Percentiles rank a stretch among this genome's conserved stretches.
phyloP scores from a whole-genome alignment of 2,888 invertebrate genomes.

The Drosophila setosimentum region DNA sequence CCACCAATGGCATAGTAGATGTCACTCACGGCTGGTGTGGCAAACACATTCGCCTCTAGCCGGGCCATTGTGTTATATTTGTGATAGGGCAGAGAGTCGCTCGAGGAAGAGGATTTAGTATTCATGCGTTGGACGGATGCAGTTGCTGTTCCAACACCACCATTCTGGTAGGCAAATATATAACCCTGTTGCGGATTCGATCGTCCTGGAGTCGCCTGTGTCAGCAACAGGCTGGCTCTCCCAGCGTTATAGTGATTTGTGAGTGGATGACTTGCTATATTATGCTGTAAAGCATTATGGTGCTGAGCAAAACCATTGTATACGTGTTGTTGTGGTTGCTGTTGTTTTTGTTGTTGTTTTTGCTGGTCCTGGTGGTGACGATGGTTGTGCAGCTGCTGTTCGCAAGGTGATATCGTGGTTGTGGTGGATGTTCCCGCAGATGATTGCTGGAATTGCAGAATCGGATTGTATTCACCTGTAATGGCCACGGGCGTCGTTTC shows the following conservation, averaged over 20 bases:
- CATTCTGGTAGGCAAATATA: constrained; percentile 65
- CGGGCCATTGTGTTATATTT: constrained; percentile 83
- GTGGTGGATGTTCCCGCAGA: constrained; percentile 61
- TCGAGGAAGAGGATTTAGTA: constrained; percentile 85
- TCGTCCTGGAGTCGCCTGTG: constrained; percentile 55
- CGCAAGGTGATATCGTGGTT: constrained; percentile 62
- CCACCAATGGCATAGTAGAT: constrained; percentile 71
- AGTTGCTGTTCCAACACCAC: constrained; percentile 24
- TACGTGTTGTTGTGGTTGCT: constrained; percentile 48
- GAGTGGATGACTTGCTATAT: constrained; percentile 37
- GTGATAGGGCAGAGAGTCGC: constrained; percentile 83
- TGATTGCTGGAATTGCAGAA: constrained; percentile 83
- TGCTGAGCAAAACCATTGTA: constrained; percentile 51
- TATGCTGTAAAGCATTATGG: constrained; percentile 29
- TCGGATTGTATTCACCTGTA: constrained; percentile 85
- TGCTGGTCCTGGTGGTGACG: constrained; percentile 55
- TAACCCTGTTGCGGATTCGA: constrained; percentile 52
- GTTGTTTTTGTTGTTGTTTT: constrained; percentile 45
- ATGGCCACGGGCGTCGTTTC: constrained; percentile 85
- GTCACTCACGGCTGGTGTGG: constrained; percentile 61
- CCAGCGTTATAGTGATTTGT: constrained; percentile 58
- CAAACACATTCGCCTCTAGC: constrained; percentile 74
- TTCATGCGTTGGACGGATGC: constrained; percentile 72
- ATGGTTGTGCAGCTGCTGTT: constrained; percentile 58
- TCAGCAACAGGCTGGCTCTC: constrained; percentile 54